Base-by-base conservation (phyloP, 2,888 invertebrate genomes). In the Bhutanitis thaidina region DNA sequence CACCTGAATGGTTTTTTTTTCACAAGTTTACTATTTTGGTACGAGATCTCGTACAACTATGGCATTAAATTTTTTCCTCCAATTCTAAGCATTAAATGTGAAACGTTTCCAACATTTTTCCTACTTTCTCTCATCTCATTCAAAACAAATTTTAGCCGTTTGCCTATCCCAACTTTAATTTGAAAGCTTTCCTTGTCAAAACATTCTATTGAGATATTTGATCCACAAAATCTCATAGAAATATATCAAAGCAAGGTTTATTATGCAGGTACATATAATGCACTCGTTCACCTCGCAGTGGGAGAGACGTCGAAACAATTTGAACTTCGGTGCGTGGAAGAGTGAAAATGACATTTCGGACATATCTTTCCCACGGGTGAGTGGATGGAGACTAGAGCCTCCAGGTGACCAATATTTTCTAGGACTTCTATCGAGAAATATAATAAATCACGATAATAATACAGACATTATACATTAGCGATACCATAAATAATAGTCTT, bases 311-410 rank as follows among this genome's bases (percentile, higher is more conserved):
- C 43, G 52, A 47, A 52, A 47, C 47, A 43, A 47, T 52, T 52
- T 47, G 36, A 52, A 43, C 34, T 43, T 14, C 39, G 49, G 56
- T 55, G 53, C 61, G 60, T 67, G 67, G 49, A 54, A 70, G 69
- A 74, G 74, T 76, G 77, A 78, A 79, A 81, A 81, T 84, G 83
- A 77, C 81, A 83, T 81, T 84, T 85, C 79, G 80, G 74, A 69
- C 80, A 80, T 80, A 77, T 75, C 79, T 82, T 82, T 85, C 84
- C 80, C 85, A 85, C 84, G 85, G 67, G 67, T 62, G 64, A 62
- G 64, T 59, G 61, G 58, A 60, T 61, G 35, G 34, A 47, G 37
- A 13, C 36, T 38, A 49, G 30, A n/a, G 29, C 7, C 30, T 12
- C 52, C 52, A 52, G 30, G 15, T 15, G 20, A 37, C 12, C 12